Evolutionary conservation across 2,888 invertebrate genomes (phyloP).

Genomic region (Drosophila pegasa): DNA sequence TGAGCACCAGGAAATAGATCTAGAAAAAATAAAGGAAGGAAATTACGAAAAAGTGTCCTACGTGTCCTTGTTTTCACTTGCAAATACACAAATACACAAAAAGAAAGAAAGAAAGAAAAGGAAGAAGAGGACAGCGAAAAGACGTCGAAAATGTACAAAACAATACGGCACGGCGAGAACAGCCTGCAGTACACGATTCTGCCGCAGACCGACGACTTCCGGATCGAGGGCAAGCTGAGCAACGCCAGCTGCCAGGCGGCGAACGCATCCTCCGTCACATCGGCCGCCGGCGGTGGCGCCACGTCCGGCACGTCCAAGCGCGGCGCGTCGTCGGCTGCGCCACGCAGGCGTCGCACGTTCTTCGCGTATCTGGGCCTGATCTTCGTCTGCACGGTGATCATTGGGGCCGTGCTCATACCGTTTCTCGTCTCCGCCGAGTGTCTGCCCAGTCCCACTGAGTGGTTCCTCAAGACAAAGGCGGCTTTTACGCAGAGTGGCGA

Average conservation of each 20-base stretch:
- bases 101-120: neutral
- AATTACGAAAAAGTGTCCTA: conserved; percentile 26
- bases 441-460: conserved; percentile 83
- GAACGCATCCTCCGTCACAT: conserved; percentile 75
- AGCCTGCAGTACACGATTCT: conserved; percentile 91
- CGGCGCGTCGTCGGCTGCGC: conserved; percentile 18
- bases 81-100: conserved; percentile 12
- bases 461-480: conserved; percentile 83
- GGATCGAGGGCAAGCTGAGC: conserved; percentile 87
- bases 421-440: conserved; percentile 84
- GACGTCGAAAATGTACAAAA: conserved; percentile 88
- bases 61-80: conserved; percentile 11
- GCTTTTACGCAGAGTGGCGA: conserved; percentile 69
- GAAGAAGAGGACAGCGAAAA: neutral
- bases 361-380: conserved; percentile 84
- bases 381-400: conserved; percentile 84
- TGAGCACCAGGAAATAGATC: conserved; percentile 13
- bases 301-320: conserved; percentile 20
- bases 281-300: too few species aligned
- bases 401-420: conserved; percentile 84
- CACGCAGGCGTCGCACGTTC: conserved; percentile 80
- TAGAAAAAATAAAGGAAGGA: neutral
- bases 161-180: conserved; percentile 90
- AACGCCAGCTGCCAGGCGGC: conserved; percentile 85
- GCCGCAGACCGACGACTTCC: conserved; percentile 89